Percentiles rank a stretch among this genome's conserved stretches.
Conservation (phyloP, 2,797 vertebrate genomes). For the Galaxias olidus region DNA sequence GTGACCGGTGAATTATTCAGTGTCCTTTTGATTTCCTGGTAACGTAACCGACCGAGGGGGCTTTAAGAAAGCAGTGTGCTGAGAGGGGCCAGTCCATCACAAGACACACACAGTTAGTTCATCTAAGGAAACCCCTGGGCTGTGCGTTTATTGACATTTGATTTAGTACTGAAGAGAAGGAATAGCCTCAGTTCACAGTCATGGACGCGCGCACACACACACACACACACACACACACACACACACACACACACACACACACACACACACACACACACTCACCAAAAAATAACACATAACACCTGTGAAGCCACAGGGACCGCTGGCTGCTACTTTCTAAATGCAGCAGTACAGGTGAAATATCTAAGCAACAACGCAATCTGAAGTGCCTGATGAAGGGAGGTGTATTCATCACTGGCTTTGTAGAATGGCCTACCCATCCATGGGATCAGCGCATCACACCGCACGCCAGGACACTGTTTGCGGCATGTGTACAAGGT, state of each 20-base stretch:
- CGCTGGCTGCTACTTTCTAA: not conserved
- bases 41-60: slow-evolving; percentile 26
- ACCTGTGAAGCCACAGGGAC: not conserved
- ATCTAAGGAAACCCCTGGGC: not conserved
- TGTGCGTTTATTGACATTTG: too few species aligned
- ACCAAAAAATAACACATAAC: not conserved
- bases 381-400: too few species aligned
- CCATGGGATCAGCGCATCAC: too few species aligned
- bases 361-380: too few species aligned
- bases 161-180: too few species aligned
- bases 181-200: not conserved
- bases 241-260: slow-evolving; percentile 9
- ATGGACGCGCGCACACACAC: not conserved
- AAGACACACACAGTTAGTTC: slow-evolving; percentile 8
- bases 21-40: slow-evolving; percentile 59
- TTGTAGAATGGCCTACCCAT: too few species aligned
- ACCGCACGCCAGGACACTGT: too few species aligned
- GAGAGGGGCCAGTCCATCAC: slow-evolving; percentile 43
- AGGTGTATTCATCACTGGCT: too few species aligned
- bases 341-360: not conserved
- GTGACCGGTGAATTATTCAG: slow-evolving; percentile 69
- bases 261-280: slow-evolving; percentile 1
- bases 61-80: slow-evolving; percentile 51
- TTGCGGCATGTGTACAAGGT: too few species aligned
- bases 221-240: slow-evolving; percentile 1